Base-by-base conservation (phyloP, 2,797 vertebrate genomes). In the Acanthopagrus latus region DNA sequence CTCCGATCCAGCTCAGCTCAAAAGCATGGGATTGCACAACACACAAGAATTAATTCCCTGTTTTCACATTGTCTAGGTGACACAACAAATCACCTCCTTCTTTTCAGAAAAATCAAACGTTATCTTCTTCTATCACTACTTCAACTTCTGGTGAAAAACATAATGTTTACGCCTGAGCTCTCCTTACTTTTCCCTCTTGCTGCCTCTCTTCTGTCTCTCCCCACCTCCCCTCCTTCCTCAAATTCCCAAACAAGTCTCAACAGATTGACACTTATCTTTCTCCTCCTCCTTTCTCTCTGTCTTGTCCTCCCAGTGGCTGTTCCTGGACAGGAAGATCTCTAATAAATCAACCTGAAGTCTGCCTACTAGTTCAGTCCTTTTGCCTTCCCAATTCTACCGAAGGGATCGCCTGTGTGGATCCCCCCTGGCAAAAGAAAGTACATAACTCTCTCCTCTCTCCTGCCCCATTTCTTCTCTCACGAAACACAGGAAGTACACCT, bases 221-320 rank as follows among this genome's bases (percentile, higher is more conserved):
- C 85, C 85, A 91, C 86, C 91, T 93, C 87, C 88, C 88, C 85
- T 92, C 85, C 91, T 91, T 93, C 86, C 89, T 95, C 86, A 94
- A 96, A 96, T 96, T 96, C 95, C 95, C 94, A 94, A 95, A 95
- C 95, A 96, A 95, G 95, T 95, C 91, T 95, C 87, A 95, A 95
- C 95, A 96, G 92, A 95, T 92, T 94, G 92, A 94, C 94, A 94
- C 91, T 92, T 95, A 92, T 94, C 94, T 93, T 91, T 86, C 85
- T 82, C 90, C 91, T 94, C 91, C 91, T 93, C 86, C 91, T 86
- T 75, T 72, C 86, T 73, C 74, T 76, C 79, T 80, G 76, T 84
- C 74, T 87, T 80, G 85, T 88, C 86, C 74, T 82, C 80, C 78
- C 70, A 71, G 69, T 70, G 33, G 60, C 75, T 74, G 75, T 47